A percentile compares a stretch with the other conserved stretches of the same genome.
phyloP scores from a whole-genome alignment of 2,113 vertebrate species.

The Onychostoma macrolepis region DNA sequence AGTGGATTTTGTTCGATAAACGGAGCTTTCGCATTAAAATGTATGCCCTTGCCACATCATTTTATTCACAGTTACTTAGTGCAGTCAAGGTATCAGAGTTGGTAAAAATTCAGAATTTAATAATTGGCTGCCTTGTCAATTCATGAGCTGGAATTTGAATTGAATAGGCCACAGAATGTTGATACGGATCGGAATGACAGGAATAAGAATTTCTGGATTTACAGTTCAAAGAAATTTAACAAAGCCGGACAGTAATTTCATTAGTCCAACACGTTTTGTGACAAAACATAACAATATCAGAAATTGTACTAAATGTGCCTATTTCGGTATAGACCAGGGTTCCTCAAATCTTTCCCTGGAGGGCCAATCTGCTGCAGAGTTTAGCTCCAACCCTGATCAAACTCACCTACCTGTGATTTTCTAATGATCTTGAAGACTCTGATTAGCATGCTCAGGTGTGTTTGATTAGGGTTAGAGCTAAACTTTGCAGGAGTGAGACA shows the following conservation, averaged over 20 bases:
- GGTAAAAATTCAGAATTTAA: neutral
- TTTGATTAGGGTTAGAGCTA: too few relatives aligned
- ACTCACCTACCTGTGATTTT: too few relatives aligned
- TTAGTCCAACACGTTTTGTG: neutral
- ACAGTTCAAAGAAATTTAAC: neutral
- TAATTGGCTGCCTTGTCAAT: slow-evolving; percentile 8
- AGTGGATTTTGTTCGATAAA: neutral
- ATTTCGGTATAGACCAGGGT: neutral
- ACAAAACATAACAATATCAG: neutral
- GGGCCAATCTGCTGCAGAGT: too few relatives aligned
- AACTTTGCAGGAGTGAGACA: too few relatives aligned
- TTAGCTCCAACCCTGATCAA: too few relatives aligned
- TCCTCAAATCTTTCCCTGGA: too few relatives aligned
- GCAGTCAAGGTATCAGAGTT: slow-evolving; percentile 2
- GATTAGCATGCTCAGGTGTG: too few relatives aligned
- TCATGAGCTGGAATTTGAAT: neutral
- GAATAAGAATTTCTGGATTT: neutral
- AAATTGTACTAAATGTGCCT: neutral
- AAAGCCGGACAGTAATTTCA: neutral
- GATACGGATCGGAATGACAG: neutral
- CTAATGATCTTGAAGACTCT: too few relatives aligned
- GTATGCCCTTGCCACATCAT: slow-evolving; percentile 1
- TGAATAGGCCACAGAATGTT: neutral
- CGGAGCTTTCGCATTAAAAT: neutral
- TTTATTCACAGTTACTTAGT: neutral